These are phyloP conservation scores for Glossophaga mutica DNA, from an alignment of 2,797 vertebrate species.

Conservation along the genomic window DNA sequence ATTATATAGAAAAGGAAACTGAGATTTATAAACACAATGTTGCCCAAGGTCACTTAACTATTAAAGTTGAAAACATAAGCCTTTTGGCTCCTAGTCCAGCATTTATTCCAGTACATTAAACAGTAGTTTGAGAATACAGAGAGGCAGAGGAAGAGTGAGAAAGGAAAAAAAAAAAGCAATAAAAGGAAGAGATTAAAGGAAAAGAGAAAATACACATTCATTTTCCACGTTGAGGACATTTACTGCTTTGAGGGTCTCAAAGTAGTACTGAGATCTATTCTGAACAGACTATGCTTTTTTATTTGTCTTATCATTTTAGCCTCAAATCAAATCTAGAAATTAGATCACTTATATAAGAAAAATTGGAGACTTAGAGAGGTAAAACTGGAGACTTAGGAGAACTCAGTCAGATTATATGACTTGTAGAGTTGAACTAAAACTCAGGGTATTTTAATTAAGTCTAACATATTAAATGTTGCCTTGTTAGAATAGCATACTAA, in stretches of 20 bases:
- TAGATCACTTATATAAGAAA: background rate
- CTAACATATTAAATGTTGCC: background rate
- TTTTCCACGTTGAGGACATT: background rate
- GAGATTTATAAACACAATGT: constrained; percentile 55
- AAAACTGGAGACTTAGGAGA: background rate
- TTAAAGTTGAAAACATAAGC: constrained; percentile 20
- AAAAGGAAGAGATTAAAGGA: constrained; percentile 1
- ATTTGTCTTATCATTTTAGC: background rate
- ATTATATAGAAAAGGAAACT: constrained; percentile 42
- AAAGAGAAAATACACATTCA: background rate
- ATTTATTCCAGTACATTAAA: constrained; percentile 54
- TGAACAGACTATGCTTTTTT: background rate
- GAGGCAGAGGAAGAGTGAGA: background rate
- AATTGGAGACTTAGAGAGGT: background rate
- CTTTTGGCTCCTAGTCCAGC: background rate
- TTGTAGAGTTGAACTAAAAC: background rate
- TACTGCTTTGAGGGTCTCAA: background rate
- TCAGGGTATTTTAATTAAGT: background rate
- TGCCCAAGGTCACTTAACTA: constrained; percentile 41
- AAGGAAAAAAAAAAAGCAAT: background rate
- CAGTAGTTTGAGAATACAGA: constrained; percentile 32
- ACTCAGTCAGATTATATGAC: background rate
- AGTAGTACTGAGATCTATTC: background rate
- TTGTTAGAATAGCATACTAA: background rate
- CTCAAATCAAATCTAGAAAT: background rate